A percentile compares a stretch with the other conserved stretches of the same genome.
These are phyloP conservation scores for Drosophila neonasuta DNA, from an alignment of 2,888 invertebrate species.

Conservation along the genomic window DNA sequence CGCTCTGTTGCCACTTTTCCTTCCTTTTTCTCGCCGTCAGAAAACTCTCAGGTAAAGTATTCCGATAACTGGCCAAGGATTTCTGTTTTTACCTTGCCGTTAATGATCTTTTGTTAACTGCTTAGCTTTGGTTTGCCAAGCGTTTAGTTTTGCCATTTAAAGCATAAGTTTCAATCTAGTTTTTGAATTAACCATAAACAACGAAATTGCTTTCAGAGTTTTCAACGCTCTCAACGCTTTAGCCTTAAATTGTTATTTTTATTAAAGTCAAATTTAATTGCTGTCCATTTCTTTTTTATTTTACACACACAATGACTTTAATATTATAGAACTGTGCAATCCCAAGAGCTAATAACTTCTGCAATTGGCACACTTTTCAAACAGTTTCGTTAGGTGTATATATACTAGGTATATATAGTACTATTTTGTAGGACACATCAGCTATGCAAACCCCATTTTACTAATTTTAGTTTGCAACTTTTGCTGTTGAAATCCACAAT, in stretches of 20 bases:
- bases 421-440: slow-evolving; percentile 47
- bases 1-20: slow-evolving; percentile 33
- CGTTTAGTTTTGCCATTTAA: slow-evolving; percentile 24
- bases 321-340: slow-evolving; percentile 9
- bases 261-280: not conserved
- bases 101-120: slow-evolving; percentile 66
- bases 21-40: not conserved
- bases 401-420: not conserved
- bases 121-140: slow-evolving; percentile 51
- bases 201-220: slow-evolving; percentile 8
- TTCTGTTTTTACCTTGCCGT: slow-evolving; percentile 33
- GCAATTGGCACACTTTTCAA: slow-evolving; percentile 66
- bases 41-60: slow-evolving; percentile 52
- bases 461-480: slow-evolving; percentile 73
- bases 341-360: slow-evolving; percentile 53
- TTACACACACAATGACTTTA: slow-evolving; percentile 12
- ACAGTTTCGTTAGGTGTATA: slow-evolving; percentile 3
- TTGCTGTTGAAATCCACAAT: slow-evolving; percentile 66
- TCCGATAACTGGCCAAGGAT: slow-evolving; percentile 35
- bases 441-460: slow-evolving; percentile 50
- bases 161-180: slow-evolving; percentile 45
- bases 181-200: slow-evolving; percentile 26
- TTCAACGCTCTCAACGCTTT: not conserved
- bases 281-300: not conserved
- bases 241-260: too few relatives aligned